Evolutionary conservation across 2,797 vertebrate genomes (phyloP).

Genomic region (Xiphophorus birchmanni): DNA sequence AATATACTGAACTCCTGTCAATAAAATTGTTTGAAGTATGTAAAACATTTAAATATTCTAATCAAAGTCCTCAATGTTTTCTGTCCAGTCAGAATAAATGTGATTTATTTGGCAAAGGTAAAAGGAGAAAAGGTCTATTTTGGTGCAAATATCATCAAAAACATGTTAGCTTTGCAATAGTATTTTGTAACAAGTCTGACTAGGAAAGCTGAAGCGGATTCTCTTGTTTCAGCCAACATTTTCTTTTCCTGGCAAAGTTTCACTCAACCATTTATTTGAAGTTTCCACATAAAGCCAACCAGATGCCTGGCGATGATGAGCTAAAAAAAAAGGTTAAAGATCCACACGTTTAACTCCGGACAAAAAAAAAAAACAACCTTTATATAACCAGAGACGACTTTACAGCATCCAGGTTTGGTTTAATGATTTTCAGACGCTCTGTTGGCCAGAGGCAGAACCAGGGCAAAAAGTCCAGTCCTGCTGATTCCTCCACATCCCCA

Average conservation of each 20-base stretch:
- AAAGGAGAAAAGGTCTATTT: neutral
- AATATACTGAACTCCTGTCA: neutral
- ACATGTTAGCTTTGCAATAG: neutral
- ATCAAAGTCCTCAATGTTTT: neutral
- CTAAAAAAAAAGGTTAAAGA: neutral
- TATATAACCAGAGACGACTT: neutral
- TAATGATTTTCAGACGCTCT: neutral
- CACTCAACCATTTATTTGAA: neutral
- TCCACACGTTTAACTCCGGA: neutral
- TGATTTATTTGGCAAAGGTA: neutral
- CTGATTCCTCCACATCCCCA: neutral
- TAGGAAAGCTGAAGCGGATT: neutral
- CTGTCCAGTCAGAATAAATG: neutral
- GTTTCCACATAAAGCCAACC: neutral
- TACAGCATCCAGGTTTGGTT: neutral
- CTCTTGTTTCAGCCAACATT: neutral
- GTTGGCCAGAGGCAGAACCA: slow-evolving; percentile 3
- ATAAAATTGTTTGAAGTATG: neutral
- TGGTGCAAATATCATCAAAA: neutral
- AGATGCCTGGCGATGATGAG: neutral
- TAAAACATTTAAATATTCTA: neutral
- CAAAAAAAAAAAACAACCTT: neutral
- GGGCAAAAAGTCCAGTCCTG: slow-evolving; percentile 1
- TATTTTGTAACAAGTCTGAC: neutral
- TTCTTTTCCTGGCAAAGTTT: neutral